These are phyloP conservation scores for Crambe crambe DNA, from an alignment of 37 sponge, comb jelly and placozoan species.

Conservation along the genomic window DNA sequence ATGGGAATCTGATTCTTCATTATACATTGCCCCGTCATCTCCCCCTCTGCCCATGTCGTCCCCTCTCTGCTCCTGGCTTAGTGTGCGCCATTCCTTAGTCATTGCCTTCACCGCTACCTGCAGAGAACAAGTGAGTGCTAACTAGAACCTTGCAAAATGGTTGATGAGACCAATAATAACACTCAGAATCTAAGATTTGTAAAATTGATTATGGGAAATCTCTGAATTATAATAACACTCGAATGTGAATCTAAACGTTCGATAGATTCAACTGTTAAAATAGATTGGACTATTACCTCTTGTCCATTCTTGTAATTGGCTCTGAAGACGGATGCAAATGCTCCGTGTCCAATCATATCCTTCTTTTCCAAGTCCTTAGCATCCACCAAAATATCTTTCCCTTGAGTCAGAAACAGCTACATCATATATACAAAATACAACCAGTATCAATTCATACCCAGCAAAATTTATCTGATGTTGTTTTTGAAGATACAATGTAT, in stretches of 20 bases:
- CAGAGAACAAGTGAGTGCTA: background rate
- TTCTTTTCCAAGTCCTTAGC: slow-evolving; percentile 18
- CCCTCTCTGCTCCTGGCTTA: background rate
- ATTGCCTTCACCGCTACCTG: slow-evolving; percentile 55
- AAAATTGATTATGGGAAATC: too few relatives aligned
- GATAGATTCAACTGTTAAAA: too few relatives aligned
- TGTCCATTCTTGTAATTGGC: slow-evolving; percentile 18
- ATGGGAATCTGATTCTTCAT: background rate
- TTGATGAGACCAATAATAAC: too few relatives aligned
- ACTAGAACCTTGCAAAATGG: background rate
- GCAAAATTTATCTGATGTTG: too few relatives aligned
- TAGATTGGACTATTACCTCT: background rate
- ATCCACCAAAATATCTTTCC: slow-evolving; percentile 41
- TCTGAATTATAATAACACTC: too few relatives aligned
- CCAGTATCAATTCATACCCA: background rate
- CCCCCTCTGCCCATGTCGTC: background rate
- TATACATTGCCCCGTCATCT: background rate
- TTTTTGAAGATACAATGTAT: too few relatives aligned
- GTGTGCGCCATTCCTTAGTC: slow-evolving; percentile 32
- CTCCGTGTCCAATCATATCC: slow-evolving; percentile 48
- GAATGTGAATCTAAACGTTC: too few relatives aligned
- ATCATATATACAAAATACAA: background rate
- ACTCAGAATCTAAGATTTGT: too few relatives aligned
- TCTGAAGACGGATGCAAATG: slow-evolving; percentile 66
- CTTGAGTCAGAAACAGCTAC: slow-evolving; percentile 60